Base-by-base conservation (phyloP, 2,797 vertebrate species). In the Cyclopterus lumpus region DNA sequence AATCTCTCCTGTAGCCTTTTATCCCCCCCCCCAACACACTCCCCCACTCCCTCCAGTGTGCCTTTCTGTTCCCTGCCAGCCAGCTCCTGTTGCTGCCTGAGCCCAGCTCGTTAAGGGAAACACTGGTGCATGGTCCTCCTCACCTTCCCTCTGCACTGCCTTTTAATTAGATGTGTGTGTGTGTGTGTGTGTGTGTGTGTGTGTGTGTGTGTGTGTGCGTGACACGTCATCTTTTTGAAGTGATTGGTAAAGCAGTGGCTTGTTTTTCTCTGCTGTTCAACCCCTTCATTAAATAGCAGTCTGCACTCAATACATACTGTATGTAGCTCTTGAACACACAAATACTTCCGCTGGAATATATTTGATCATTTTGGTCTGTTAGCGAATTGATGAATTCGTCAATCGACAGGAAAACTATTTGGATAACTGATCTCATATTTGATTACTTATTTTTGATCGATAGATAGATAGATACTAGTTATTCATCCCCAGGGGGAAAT, bases 81-180 rank as follows among this genome's bases (percentile, higher is more conserved):
- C 70, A 71, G 65, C 76, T 86, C 81, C 84, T 85, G 86, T 80
- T 84, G 82, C 79, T 75, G 87, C 75, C 73, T 62, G 72, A 86
- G 81, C 89, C 84, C 81, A 73, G 88, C 91, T 93, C 73, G 86
- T 94, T 94, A 93, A 83, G 55, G 74, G 88, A 87, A 82, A 93
- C 89, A 82, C 81, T 92, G 83, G 86, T 78, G 90, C 91, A 80
- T 89, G 88, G 90, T 89, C 84, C 66, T 86, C 69, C 85, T 92
- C 89, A 92, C 92, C 90, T 90, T 90, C 86, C 79, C 71, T 86
- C 87, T 75, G 72, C 86, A 81, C 72, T 75, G 78, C 82, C 83
- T 90, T 91, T 90, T 93, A 93, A 94, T 94, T 93, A 92, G 90
- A 86, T 88, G 86, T 84, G 68, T 79, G 55, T 77, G 72, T 78